Evolutionary conservation across 1,140 invertebrate genomes (phyloP), one percentile per base, ranked within the genome.

Genomic region (Hestina assimilis): DNA sequence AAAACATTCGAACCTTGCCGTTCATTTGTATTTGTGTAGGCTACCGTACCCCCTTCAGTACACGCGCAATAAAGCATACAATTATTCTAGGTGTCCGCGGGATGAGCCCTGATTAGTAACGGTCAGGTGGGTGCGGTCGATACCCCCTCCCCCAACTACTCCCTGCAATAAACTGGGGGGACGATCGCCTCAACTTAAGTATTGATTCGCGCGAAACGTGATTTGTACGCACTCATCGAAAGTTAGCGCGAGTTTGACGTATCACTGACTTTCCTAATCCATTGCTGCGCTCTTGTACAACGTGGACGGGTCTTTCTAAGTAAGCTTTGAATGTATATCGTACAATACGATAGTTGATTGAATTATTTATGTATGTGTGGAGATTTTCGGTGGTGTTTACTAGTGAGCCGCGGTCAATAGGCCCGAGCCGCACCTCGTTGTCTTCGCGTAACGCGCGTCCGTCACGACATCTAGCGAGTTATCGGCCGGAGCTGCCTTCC

Each of bases 161-260:
- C 75, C 72, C 79, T 81, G 75, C 76, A 80, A 77, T 80, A 76
- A 77, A 73, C 76, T 77, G 83, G 83, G n/a, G 83, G 77, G 79
- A 64, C 78, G 78, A 82, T 86, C 80, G 83, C 83, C 83, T 83
- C 58, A 83, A 83, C 83, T 87, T 84, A 84, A 85, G 84, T 87
- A 87, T 87, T 87, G 84, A 87, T 87, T 87, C 84, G 79, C 84
- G 82, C 80, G 76, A 87, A 87, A 87, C 82, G 80, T 87, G 84
- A 87, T 87, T 87, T 87, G 82, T 87, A 83, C 83, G 83, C 82
- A 85, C 76, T 87, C 80, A 83, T 86, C 83, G 62, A 46, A 42
- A 51, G 23, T 59, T 53, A 35, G 28, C 35, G 46, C 21, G 52
- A 23, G 28, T 24, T 41, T 42, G 33, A 45, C 21, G 21, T 42